Evolutionary conservation across 2,888 invertebrate genomes (phyloP), one percentile per base, ranked within the genome.

Genomic region (Lepas anatifera): DNA sequence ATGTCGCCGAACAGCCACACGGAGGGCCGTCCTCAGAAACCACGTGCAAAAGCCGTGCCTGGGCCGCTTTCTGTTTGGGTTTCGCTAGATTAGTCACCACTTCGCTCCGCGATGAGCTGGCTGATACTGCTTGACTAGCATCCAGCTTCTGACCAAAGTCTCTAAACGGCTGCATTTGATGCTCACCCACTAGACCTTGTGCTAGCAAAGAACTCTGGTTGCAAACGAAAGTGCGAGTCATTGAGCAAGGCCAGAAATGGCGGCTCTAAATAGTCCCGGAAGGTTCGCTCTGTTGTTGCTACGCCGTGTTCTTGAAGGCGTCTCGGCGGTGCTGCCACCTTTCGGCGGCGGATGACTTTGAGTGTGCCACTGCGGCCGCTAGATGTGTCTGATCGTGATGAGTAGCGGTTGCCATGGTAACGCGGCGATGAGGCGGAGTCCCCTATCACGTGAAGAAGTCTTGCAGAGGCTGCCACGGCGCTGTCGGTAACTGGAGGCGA

Each of bases 241-340:
- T 66, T 39, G 32, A 66, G 66, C 66, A 66, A 39, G 7, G 66
- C 39, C 66, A 66, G 66, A 25, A 66, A 66, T 27, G 66, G 66
- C 11, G 66, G 39, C 27, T 25, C 25, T 39, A 66, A 39, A 8
- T n/a, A 66, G 25, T 37, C 39, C 1, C 39, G 39, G 25, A 66
- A 39, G 16, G 66, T 18, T 22, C 58, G 58, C 58, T 58, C 58
- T n/a, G 58, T 48, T 25, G 48, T 18, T 29, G 13, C 32, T 29
- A 18, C 58, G 13, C 22, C 58, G 35, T 22, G 18, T 22, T 22
- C 32, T 25, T 6, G 25, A 2, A 7, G 58, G 10, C 25, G 22
- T 13, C 58, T 7, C 29, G 32, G 22, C 22, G 58, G 32, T 10
- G 58, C 8, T 35, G 35, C 13, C 58, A 58, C 58, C 58, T 58